Conservation (phyloP, 2,888 invertebrate species). For the Scelioninae gen. 1 region DNA sequence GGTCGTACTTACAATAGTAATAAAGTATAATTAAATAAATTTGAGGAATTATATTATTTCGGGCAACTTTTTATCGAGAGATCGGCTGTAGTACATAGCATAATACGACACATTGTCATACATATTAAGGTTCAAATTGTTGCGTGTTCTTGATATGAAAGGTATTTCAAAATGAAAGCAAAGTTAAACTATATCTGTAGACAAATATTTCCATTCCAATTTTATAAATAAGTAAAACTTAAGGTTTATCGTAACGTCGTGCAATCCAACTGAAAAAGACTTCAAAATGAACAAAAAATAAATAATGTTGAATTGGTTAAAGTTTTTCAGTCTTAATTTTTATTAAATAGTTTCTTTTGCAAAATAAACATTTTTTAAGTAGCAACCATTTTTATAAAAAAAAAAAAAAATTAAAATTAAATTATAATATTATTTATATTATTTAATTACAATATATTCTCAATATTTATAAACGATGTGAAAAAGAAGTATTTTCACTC, state of each 20-base stretch:
- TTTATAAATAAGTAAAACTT: neutral
- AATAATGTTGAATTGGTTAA: too few relatives aligned
- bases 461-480: too few relatives aligned
- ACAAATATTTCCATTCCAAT: neutral
- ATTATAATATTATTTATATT: too few relatives aligned
- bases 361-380: too few relatives aligned
- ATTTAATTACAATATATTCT: too few relatives aligned
- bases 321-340: too few relatives aligned
- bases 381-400: too few relatives aligned
- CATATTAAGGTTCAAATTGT: constrained; percentile 13
- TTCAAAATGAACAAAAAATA: neutral
- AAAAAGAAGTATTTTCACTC: too few relatives aligned
- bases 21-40: constrained; percentile 27
- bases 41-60: constrained; percentile 6
- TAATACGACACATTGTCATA: constrained; percentile 27
- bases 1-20: constrained; percentile 17
- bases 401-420: too few relatives aligned
- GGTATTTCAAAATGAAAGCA: constrained; percentile 13
- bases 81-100: constrained; percentile 3
- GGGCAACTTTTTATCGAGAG: constrained; percentile 8
- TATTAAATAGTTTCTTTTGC: too few relatives aligned
- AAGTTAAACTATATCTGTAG: constrained; percentile 8
- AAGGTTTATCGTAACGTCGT: neutral
- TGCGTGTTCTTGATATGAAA: constrained; percentile 21
- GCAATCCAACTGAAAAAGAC: neutral